phyloP scores from a whole-genome alignment of 30 jellyfish, hydroid and myxozoan genomes.

The Hydractinia echinata region DNA sequence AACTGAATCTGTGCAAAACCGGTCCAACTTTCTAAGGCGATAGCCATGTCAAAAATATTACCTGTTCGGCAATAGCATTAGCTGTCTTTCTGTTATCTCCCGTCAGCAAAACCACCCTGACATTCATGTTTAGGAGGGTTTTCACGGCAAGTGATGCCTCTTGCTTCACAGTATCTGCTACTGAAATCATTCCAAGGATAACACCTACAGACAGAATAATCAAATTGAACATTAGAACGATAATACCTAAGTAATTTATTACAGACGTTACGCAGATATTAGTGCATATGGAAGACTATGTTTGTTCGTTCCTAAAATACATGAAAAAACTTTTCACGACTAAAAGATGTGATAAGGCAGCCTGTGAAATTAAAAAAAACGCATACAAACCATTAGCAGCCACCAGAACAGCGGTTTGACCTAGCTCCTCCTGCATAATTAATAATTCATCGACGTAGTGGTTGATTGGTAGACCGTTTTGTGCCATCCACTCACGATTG shows the following conservation, averaged over 20 bases:
- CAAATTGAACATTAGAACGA: background rate
- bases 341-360: background rate
- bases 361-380: background rate
- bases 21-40: background rate
- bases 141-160: conserved; percentile 77
- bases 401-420: conserved; percentile 86
- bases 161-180: conserved; percentile 77
- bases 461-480: conserved; percentile 46
- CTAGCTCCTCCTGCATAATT: conserved; percentile 79
- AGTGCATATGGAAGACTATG: no score
- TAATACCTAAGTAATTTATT: no score
- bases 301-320: no score
- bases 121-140: conserved; percentile 64
- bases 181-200: conserved; percentile 77
- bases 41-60: background rate
- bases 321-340: background rate
- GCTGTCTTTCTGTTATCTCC: conserved; percentile 97
- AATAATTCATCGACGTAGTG: conserved; percentile 53
- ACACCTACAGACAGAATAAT: background rate
- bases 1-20: no score
- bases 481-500: conserved; percentile 85
- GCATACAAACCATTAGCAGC: conserved; percentile 58
- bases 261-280: no score
- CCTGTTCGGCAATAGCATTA: conserved; percentile 88
- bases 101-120: conserved; percentile 86